phyloP scores from a whole-genome alignment of 2,113 vertebrate genomes.

The Cololabis saira region DNA sequence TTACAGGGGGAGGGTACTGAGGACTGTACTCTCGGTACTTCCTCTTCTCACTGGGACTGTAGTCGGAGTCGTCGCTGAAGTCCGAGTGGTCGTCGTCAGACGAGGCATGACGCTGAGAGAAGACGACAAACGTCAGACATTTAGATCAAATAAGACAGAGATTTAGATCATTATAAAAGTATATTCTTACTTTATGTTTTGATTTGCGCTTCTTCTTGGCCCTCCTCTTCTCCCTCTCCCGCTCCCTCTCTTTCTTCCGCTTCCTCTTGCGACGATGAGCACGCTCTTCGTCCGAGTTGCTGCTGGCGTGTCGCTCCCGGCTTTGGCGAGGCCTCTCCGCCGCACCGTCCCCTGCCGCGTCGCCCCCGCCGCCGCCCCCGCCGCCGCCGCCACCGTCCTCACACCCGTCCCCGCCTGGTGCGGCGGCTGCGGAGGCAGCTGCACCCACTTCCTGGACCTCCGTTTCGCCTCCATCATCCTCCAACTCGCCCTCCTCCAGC shows the following conservation, averaged over 20 bases:
- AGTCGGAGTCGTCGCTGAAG: conserved; percentile 93
- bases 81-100: conserved; percentile 95
- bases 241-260: conserved; percentile 90
- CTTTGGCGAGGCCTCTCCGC: conserved; percentile 78
- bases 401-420: conserved; percentile 78
- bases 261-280: conserved; percentile 89
- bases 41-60: conserved; percentile 91
- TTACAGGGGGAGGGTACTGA: conserved; percentile 84
- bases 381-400: conserved; percentile 76
- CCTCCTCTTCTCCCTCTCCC: conserved; percentile 89
- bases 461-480: conserved; percentile 92
- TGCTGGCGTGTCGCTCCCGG: conserved; percentile 86
- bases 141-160: not conserved
- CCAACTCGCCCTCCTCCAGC: conserved; percentile 93
- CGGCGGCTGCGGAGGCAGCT: conserved; percentile 64
- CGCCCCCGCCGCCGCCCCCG: conserved; percentile 55
- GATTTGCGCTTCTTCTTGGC: conserved; percentile 90
- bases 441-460: conserved; percentile 62
- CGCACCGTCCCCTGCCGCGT: conserved; percentile 61
- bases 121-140: not conserved
- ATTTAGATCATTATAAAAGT: too few species aligned
- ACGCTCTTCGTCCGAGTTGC: conserved; percentile 87
- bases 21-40: conserved; percentile 96
- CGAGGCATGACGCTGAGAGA: conserved; percentile 88
- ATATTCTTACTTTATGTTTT: conserved; percentile 89